phyloP scores from a whole-genome alignment of 1,140 invertebrate species.

The Lucilia cuprina region DNA sequence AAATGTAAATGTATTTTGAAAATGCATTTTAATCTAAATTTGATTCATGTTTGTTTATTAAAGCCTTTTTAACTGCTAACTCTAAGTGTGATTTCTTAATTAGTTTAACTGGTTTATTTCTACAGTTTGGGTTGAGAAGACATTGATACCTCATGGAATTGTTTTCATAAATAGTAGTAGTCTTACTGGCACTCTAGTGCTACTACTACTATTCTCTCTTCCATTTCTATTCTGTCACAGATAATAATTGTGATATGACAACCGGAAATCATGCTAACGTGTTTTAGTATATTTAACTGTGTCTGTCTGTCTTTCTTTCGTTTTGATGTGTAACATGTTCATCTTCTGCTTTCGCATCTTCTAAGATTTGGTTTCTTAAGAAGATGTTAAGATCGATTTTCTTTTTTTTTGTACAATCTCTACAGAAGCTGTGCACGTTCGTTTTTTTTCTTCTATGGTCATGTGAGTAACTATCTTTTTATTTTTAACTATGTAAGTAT shows the following conservation, averaged over 20 bases:
- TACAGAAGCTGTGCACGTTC: neutral
- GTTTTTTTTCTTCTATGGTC: neutral
- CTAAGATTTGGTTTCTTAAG: neutral
- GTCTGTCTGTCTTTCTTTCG: neutral
- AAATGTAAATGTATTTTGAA: neutral
- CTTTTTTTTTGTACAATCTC: neutral
- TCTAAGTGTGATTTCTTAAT: constrained; percentile 3
- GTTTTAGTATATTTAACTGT: neutral
- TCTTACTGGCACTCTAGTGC: neutral
- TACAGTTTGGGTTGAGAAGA: neutral
- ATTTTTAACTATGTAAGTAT: neutral
- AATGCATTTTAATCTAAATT: constrained; percentile 4
- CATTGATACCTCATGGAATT: neutral
- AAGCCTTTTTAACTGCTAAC: neutral
- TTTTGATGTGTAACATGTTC: constrained; percentile 4
- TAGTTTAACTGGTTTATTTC: neutral
- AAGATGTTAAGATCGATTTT: neutral
- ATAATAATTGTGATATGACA: constrained; percentile 15
- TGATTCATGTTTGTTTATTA: neutral
- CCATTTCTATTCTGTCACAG: constrained; percentile 1
- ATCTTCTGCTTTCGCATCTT: neutral
- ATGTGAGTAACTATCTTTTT: neutral
- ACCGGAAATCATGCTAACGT: constrained; percentile 16
- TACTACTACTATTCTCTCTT: neutral
- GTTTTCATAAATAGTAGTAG: neutral